Evolutionary conservation across 2,113 vertebrate genomes (phyloP), one percentile per base, ranked within the genome.

Genomic region (Brachyistius frenatus): DNA sequence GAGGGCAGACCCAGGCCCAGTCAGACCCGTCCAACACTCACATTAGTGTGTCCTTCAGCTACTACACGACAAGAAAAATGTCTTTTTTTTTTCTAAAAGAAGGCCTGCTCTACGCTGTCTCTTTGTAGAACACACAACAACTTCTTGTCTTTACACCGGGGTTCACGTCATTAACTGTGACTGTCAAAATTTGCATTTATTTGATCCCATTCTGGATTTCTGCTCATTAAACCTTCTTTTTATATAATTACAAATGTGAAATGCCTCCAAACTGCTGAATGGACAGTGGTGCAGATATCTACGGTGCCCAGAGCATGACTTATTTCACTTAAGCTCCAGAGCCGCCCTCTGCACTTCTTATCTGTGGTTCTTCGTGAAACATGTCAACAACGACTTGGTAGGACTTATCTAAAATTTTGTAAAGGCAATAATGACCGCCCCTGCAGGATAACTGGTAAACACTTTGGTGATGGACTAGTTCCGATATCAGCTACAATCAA

Each of bases 1-100:
- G 66, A 9, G 66, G 52, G 44, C 74, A 58, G 66, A 76, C 52
- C 70, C n/a, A 33, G 37, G 55, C 13, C 36, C 54, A 31, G 58
- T 68, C 61, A 62, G 57, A 69, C 4, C 41, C 6, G 23, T 65
- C 32, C 11, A 23, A 7, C 49, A 16, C 46, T 73, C 66, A 60
- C 44, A 70, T 15, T 55, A 36, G 5, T 14, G 58, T 32, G 32
- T 65, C 31, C 32, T 41, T 72, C 70, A 78, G 23, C 57, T 16
- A 52, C 53, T n/a, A n/a, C n/a, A 41, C 35, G 9, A 31, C 30
- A 32, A 66, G 15, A 61, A 53, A 50, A 50, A 31, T 1, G 3
- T 2, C 7, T 15, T 11, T 69, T 37, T 69, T 37, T 63, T 62
- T 50, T 49, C 4, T 23, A 37, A 36, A 49, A 11, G 5, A 41